Evolutionary conservation across 2,113 vertebrate genomes (phyloP), one percentile per base, ranked within the genome.

Genomic region (Amblyornis subalaris): DNA sequence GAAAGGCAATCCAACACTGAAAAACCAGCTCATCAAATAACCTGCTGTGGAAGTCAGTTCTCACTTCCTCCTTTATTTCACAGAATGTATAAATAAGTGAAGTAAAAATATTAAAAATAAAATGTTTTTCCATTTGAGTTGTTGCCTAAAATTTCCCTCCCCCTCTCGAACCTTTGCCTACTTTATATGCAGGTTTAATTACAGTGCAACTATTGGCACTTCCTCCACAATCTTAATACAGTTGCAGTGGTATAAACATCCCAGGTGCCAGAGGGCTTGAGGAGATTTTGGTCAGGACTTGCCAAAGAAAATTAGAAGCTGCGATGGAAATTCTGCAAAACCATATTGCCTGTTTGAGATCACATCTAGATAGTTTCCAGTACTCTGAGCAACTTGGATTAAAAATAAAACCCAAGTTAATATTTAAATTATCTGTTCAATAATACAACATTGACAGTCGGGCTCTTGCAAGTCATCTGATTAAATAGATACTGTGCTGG

Each of bases 1-100:
- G 51, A 67, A 82, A 14, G 10, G 18, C 29, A 92, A 61, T 19
- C 47, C 42, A 88, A 2, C 15, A 11, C 3, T 53, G 55, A 93
- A 91, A 89, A 22, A 73, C 11, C 62, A 88, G 44, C 24, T 69
- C 58, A 60, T 35, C 54, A 86, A 83, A 76, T 6, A 73, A 36
- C 1, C 0, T 4, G 2, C 15, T 42, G 12, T 16, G 19, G 6
- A 73, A 85, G 11, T 1, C 29, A 6, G 4, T 36, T 88, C 19
- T 55, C 1, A 0, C 48, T 65, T 69, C 36, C 36, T 76, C 57
- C 33, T 88, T 38, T 60, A 20, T 57, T 75, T 72, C 35, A 40
- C 44, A 85, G 29, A 83, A 75, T 14, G 12, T 17, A 60, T 51
- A 26, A 75, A 44, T 75, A 79, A 64, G 13, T 21, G 10, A 82